Conservation (phyloP, 2,797 vertebrate species). For the Hippopotamyrus pictus region DNA sequence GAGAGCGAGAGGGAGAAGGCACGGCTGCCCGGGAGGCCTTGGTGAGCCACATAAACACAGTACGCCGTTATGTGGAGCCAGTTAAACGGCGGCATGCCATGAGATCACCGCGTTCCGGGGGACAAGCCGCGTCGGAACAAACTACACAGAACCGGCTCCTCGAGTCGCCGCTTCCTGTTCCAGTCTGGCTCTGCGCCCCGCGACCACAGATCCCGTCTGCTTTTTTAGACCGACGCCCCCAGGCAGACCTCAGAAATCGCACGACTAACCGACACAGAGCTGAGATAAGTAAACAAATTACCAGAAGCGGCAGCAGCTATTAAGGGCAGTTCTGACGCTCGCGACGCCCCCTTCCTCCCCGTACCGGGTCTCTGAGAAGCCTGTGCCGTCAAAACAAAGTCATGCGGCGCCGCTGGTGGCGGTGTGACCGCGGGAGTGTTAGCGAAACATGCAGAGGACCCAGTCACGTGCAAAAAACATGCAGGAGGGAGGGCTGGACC, state of each 20-base stretch:
- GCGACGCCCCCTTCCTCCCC: not conserved
- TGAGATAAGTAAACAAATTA: not conserved
- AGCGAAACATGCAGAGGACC: not conserved
- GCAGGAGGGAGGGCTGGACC: not conserved
- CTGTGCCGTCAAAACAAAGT: not conserved
- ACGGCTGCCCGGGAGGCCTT: conserved; percentile 27
- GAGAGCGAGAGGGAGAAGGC: conserved; percentile 2
- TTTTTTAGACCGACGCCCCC: not conserved
- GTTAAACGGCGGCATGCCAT: not conserved
- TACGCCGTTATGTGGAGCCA: conserved; percentile 44
- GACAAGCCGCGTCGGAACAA: not conserved
- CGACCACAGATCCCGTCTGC: not conserved
- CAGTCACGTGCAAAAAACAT: not conserved
- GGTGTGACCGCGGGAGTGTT: not conserved
- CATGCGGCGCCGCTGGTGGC: not conserved
- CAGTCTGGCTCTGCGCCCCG: not conserved
- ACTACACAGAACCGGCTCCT: not conserved
- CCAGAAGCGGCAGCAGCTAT: not conserved
- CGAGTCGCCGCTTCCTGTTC: not conserved
- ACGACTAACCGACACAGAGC: not conserved
- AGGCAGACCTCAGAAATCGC: not conserved
- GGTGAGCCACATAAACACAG: conserved; percentile 41
- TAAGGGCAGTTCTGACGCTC: not conserved
- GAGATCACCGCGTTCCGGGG: not conserved
- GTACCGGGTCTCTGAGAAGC: not conserved